Evolutionary conservation across 2,797 vertebrate genomes (phyloP).

Genomic region (Schizopygopsis malacanthus): DNA sequence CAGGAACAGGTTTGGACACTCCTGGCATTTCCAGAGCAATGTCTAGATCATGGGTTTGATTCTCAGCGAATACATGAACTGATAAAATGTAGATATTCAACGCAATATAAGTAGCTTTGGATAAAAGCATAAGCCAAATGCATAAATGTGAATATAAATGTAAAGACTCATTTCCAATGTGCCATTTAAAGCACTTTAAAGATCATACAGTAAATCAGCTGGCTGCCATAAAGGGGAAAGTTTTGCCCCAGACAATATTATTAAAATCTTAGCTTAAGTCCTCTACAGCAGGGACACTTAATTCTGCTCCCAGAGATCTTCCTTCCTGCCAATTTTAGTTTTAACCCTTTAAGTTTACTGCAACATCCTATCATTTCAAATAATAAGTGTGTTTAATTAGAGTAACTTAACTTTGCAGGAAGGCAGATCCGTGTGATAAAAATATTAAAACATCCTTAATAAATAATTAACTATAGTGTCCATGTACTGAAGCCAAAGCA

Average conservation of each 20-base stretch:
- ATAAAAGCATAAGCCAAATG: background rate
- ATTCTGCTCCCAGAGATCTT: background rate
- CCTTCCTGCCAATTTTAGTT: background rate
- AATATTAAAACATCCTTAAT: background rate
- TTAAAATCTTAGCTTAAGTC: constrained; percentile 19
- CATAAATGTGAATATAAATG: constrained; percentile 17
- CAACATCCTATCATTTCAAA: background rate
- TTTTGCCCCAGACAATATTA: constrained; percentile 14
- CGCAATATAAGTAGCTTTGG: background rate
- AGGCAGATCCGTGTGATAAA: constrained; percentile 10
- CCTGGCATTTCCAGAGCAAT: background rate
- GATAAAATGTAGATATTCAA: background rate
- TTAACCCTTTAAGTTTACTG: background rate
- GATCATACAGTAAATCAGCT: constrained; percentile 6
- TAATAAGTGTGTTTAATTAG: background rate
- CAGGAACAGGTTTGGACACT: background rate
- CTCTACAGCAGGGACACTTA: constrained; percentile 18
- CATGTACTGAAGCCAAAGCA: background rate
- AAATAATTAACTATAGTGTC: background rate
- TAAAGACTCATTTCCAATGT: background rate
- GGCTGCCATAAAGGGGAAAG: background rate
- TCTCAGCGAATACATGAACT: background rate
- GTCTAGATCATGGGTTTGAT: background rate
- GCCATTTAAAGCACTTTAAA: constrained; percentile 5
- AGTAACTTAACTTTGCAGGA: background rate